A percentile compares a stretch with the other conserved stretches of the same genome.
phyloP scores from a whole-genome alignment of 2,113 vertebrate species.

The Murina feae region DNA sequence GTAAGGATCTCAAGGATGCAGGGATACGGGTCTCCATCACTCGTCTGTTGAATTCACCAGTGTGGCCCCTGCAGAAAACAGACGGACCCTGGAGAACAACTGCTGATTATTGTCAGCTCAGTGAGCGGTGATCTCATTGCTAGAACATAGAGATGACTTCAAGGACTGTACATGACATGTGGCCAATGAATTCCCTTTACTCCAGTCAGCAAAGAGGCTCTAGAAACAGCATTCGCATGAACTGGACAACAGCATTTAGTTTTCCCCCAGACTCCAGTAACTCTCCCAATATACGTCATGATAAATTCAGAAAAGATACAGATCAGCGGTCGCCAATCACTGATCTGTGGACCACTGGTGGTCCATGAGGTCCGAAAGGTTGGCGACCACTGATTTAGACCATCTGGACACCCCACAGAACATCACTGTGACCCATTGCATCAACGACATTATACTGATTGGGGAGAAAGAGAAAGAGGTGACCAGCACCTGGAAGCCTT shows the following conservation, averaged over 20 bases:
- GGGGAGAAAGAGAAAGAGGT: not conserved
- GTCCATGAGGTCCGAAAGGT: too few relatives aligned
- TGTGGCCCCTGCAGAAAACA: not conserved
- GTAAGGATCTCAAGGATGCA: not conserved
- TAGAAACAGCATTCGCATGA: not conserved
- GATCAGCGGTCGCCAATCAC: not conserved
- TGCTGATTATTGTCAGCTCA: not conserved
- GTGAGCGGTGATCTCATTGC: not conserved
- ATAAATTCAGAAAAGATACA: not conserved
- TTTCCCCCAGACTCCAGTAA: not conserved
- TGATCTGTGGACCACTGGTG: too few relatives aligned
- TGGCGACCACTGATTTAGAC: not conserved
- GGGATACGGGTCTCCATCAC: not conserved
- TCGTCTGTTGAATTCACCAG: not conserved
- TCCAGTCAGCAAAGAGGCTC: not conserved
- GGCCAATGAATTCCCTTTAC: not conserved
- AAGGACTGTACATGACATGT: not conserved
- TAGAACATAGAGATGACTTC: not conserved
- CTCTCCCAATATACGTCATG: not conserved
- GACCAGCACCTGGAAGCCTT: not conserved
- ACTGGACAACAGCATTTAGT: not conserved
- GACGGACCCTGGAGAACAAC: not conserved
- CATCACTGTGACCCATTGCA: not conserved
- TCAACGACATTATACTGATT: not conserved
- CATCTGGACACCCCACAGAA: not conserved